Percentiles rank a stretch among this genome's conserved stretches.
Evolutionary conservation across 2,113 vertebrate species (phyloP).

Genomic region (Podilymbus podiceps): DNA sequence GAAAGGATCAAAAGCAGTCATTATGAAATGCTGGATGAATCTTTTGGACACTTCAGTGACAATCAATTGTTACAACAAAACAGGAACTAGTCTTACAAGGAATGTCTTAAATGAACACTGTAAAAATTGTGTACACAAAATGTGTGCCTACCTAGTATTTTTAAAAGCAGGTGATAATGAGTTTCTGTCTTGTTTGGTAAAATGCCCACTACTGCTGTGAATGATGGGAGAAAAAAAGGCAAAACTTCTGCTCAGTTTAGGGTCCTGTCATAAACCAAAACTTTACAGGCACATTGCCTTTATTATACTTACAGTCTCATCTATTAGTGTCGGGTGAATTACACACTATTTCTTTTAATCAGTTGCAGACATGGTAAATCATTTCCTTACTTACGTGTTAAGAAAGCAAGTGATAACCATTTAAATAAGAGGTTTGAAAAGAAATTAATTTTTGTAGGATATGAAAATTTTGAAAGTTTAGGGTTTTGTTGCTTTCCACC

Average conservation of each 20-base stretch:
- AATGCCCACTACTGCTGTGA: not conserved
- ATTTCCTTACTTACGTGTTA: not conserved
- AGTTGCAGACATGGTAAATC: not conserved
- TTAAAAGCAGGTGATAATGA: not conserved
- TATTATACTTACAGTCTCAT: not conserved
- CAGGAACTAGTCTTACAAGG: not conserved
- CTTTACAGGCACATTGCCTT: not conserved
- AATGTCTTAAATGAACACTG: not conserved
- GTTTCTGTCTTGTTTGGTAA: not conserved
- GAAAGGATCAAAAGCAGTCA: not conserved
- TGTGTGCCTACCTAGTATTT: not conserved
- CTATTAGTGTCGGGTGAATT: not conserved
- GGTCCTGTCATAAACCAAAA: not conserved
- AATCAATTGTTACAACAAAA: not conserved
- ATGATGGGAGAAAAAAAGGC: not conserved
- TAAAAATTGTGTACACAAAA: not conserved
- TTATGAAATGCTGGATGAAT: not conserved
- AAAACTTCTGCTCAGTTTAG: not conserved
- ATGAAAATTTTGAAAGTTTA: not conserved
- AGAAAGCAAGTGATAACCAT: not conserved
- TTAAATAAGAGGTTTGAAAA: not conserved
- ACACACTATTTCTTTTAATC: not conserved
- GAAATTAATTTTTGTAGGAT: fast-evolving
- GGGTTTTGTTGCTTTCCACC: fast-evolving
- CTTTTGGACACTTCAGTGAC: not conserved